phyloP scores from a whole-genome alignment of 1,140 invertebrate genomes.

The Saccostrea glomerata region DNA sequence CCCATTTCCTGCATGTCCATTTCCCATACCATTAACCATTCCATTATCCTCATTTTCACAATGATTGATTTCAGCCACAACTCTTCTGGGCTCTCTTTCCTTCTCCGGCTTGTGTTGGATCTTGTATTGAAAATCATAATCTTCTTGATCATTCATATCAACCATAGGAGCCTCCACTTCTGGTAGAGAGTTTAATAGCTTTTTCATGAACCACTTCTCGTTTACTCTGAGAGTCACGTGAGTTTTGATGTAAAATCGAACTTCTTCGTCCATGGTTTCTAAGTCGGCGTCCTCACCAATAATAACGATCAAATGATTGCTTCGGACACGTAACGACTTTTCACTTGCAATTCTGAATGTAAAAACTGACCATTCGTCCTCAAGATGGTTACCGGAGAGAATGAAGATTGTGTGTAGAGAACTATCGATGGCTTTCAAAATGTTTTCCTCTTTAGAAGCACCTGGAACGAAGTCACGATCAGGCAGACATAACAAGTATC shows the following conservation, averaged over 20 bases:
- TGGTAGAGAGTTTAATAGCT: slow-evolving; percentile 57
- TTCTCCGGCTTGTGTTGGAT: background rate
- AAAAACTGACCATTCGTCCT: slow-evolving; percentile 68
- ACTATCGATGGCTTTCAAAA: slow-evolving; percentile 62
- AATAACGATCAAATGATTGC: slow-evolving; percentile 62
- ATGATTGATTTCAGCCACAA: slow-evolving; percentile 7
- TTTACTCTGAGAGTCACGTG: slow-evolving; percentile 56
- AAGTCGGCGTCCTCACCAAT: slow-evolving; percentile 48
- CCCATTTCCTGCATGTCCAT: background rate
- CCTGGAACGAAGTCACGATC: slow-evolving; percentile 68
- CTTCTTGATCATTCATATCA: background rate
- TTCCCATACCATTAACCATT: background rate
- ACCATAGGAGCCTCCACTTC: background rate
- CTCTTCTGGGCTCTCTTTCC: background rate
- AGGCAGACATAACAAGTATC: slow-evolving; percentile 60
- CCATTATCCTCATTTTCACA: background rate
- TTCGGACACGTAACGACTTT: slow-evolving; percentile 60
- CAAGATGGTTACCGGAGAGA: slow-evolving; percentile 56
- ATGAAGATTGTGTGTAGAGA: slow-evolving; percentile 61
- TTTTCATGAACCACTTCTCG: slow-evolving; percentile 60
- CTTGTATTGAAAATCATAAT: background rate
- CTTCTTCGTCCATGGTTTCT: slow-evolving; percentile 59
- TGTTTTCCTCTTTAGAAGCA: slow-evolving; percentile 67
- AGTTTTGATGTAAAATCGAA: slow-evolving; percentile 59
- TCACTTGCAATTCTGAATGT: slow-evolving; percentile 64